Base-by-base conservation (phyloP, 2,797 vertebrate species). In the Tenualosa ilisha region DNA sequence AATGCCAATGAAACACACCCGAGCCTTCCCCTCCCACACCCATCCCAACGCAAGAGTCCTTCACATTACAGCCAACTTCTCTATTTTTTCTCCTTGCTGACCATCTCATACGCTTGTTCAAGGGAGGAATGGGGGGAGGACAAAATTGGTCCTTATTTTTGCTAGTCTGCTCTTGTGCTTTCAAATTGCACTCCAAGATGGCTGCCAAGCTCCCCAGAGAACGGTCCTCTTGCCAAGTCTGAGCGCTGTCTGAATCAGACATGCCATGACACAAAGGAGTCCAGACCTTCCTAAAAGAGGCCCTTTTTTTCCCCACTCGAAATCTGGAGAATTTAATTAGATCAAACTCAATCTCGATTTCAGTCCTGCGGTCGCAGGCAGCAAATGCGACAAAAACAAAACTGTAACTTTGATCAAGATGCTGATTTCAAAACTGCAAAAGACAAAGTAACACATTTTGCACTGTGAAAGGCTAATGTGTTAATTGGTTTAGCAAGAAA, bases 181-280 rank as follows among this genome's bases (percentile, higher is more conserved):
- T 84, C 84, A 59, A 84, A 31, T 53, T 61, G 53, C n/a, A 51
- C 81, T 87, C 75, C 87, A 92, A 91, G 88, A 90, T 88, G 88
- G 90, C 88, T 92, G 90, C 92, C 92, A 93, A 89, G 85, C 88
- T 84, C 89, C 85, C 84, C 51, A 75, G 82, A 84, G 49, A 51
- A 84, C 87, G 81, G 85, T 86, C n/a, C 26, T 84, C 85, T 89
- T 93, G 91, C 92, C 89, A 93, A 91, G 88, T 89, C 91, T 89
- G 54, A 86, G 84, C 86, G 84, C 68, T 89, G 68, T 88, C 87
- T 89, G 50, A 81, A 86, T 86, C 86, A 85, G 84, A 84, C 24
- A 56, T 75, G 81, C 75, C 26, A 43, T 54, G 81, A 79, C 81
- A 87, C 82, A 86, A 83, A 83, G 72, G 72, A 79, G 40, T 49